Evolutionary conservation across 2,113 vertebrate species (phyloP).

Genomic region (Cynopterus brachyotis): DNA sequence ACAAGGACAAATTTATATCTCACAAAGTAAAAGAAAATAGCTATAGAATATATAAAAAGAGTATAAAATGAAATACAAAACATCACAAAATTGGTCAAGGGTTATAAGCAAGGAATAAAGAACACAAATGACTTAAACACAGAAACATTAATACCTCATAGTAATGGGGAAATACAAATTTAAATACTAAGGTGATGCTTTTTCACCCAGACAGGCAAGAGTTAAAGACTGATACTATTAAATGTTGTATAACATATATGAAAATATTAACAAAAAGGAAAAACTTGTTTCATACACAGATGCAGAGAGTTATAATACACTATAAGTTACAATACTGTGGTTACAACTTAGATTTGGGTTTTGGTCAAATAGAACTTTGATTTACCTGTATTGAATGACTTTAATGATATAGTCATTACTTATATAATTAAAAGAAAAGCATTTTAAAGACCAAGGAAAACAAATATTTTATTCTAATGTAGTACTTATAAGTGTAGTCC

Average conservation of each 20-base stretch:
- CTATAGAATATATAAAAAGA: neutral
- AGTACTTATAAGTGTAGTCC: neutral
- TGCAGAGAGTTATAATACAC: neutral
- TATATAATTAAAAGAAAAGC: conserved; percentile 9
- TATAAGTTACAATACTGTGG: neutral
- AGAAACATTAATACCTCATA: neutral
- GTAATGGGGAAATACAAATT: conserved; percentile 6
- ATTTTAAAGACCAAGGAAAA: conserved; percentile 30
- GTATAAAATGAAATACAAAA: neutral
- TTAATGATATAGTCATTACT: neutral
- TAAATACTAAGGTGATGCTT: neutral
- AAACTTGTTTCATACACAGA: neutral
- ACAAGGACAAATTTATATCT: neutral
- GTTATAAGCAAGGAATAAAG: neutral
- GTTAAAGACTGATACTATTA: neutral
- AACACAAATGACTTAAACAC: neutral
- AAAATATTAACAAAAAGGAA: neutral
- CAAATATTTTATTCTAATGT: conserved; percentile 8
- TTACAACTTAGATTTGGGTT: neutral
- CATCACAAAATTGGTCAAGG: neutral
- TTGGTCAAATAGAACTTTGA: neutral
- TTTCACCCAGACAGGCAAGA: neutral
- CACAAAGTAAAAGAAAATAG: neutral
- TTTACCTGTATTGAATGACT: neutral
- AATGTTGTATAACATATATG: neutral